These are phyloP conservation scores for Pseudochaenichthys georgianus DNA, from an alignment of 2,797 vertebrate genomes.

Conservation along the genomic window DNA sequence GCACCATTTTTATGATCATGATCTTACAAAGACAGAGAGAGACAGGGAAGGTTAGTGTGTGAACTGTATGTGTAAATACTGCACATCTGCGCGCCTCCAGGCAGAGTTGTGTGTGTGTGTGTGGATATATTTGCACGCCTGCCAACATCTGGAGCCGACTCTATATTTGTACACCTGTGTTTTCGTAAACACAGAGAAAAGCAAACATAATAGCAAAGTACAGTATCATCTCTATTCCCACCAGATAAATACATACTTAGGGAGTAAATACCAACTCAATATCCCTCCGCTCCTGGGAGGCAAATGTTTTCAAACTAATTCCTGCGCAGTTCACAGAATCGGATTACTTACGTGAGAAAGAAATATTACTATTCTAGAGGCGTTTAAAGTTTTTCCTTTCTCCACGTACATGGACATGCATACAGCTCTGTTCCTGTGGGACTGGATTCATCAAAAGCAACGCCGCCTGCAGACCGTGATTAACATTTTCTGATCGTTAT, in stretches of 20 bases:
- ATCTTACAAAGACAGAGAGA: conserved; percentile 7
- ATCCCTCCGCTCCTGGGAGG: conserved; percentile 9
- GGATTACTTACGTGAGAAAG: conserved; percentile 29
- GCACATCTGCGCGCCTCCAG: conserved; percentile 23
- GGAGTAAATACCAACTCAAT: conserved; percentile 16
- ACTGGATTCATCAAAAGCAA: conserved; percentile 62
- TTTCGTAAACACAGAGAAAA: conserved; percentile 26
- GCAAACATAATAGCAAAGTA: conserved; percentile 16
- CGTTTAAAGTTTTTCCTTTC: conserved; percentile 32
- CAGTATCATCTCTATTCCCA: conserved; percentile 8
- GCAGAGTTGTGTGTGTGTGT: conserved; percentile 11
- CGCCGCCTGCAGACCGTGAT: conserved; percentile 59
- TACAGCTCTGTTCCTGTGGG: conserved; percentile 48
- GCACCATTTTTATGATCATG: conserved; percentile 4
- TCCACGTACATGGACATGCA: conserved; percentile 50
- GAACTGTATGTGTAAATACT: conserved; percentile 31
- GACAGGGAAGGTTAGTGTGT: conserved; percentile 8
- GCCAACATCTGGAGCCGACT: conserved; percentile 32
- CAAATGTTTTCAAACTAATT: conserved; percentile 18
- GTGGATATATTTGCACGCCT: background rate
- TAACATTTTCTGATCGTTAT: conserved; percentile 70
- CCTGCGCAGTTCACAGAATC: conserved; percentile 17
- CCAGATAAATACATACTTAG: conserved; percentile 5
- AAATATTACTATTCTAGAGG: conserved; percentile 52
- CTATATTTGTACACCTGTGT: conserved; percentile 44